Percentiles rank a stretch among this genome's conserved stretches.
Evolutionary conservation across 2,113 vertebrate species (phyloP).

Genomic region (Stegostoma tigrinum): DNA sequence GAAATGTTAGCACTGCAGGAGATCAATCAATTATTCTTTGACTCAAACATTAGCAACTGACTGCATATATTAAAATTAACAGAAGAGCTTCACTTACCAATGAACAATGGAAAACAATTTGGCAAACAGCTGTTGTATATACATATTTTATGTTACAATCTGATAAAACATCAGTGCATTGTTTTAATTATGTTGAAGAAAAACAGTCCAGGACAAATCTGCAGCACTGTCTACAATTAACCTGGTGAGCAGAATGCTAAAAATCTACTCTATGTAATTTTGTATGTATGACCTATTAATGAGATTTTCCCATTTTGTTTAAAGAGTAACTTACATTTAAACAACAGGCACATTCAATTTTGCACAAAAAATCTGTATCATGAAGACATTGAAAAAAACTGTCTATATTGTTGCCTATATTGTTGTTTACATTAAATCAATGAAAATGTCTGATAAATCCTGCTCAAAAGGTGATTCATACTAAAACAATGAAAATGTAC

Average conservation of each 20-base stretch:
- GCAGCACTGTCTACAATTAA: slow-evolving; percentile 75
- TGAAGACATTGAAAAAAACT: neutral
- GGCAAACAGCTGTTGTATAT: slow-evolving; percentile 83
- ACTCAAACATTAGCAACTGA: neutral
- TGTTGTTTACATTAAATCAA: neutral
- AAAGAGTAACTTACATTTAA: neutral
- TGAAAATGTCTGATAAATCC: neutral
- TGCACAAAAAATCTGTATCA: no score
- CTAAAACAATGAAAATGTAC: neutral
- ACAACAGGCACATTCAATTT: no score
- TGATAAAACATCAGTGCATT: slow-evolving; percentile 76
- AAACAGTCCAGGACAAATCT: slow-evolving; percentile 92
- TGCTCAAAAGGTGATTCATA: neutral
- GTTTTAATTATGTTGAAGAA: slow-evolving; percentile 74
- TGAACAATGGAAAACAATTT: slow-evolving; percentile 56
- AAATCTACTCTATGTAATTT: slow-evolving; percentile 42
- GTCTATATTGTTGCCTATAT: neutral
- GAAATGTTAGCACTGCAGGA: neutral
- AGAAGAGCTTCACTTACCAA: slow-evolving; percentile 49
- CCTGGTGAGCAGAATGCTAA: slow-evolving; percentile 64
- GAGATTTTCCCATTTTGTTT: neutral
- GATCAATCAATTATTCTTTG: neutral
- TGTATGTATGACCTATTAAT: neutral
- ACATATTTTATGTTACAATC: slow-evolving; percentile 82
- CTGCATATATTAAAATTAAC: slow-evolving; percentile 42